Evolutionary conservation across 2,888 invertebrate genomes (phyloP).

Genomic region (Mythimna pallens): DNA sequence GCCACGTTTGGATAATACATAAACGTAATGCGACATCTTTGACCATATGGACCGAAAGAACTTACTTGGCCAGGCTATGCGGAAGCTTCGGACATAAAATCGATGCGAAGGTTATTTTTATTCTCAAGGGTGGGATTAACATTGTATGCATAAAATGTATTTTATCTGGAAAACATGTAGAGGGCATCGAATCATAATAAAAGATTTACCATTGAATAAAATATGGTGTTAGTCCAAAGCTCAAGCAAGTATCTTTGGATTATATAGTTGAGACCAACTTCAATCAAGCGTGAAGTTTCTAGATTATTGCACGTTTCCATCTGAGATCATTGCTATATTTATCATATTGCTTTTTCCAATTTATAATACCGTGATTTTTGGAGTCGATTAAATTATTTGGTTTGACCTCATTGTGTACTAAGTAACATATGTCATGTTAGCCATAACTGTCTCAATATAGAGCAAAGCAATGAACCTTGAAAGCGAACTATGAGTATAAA

Average conservation of each 20-base stretch:
- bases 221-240: conserved; percentile 10
- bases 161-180: conserved; percentile 59
- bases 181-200: conserved; percentile 33
- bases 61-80: conserved; percentile 65
- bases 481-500: conserved; percentile 79
- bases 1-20: conserved; percentile 59
- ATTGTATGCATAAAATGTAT: conserved; percentile 73
- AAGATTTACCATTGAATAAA: conserved; percentile 20
- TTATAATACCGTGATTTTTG: conserved; percentile 25
- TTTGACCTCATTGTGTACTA: conserved; percentile 12
- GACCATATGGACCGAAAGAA: conserved; percentile 65
- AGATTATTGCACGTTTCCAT: conserved; percentile 23
- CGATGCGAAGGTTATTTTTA: conserved; percentile 76
- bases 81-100: conserved; percentile 76
- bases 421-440: conserved; percentile 41
- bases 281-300: conserved; percentile 22
- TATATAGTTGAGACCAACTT: conserved; percentile 10
- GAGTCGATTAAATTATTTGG: conserved; percentile 17
- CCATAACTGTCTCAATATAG: conserved; percentile 54
- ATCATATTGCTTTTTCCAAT: conserved; percentile 15
- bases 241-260: conserved; percentile 4
- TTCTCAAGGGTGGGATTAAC: conserved; percentile 80
- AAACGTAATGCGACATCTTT: conserved; percentile 69
- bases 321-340: conserved; percentile 35
- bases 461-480: conserved; percentile 79